Base-by-base conservation (phyloP, 2,888 invertebrate species). In the Dryocosmus kuriphilus region DNA sequence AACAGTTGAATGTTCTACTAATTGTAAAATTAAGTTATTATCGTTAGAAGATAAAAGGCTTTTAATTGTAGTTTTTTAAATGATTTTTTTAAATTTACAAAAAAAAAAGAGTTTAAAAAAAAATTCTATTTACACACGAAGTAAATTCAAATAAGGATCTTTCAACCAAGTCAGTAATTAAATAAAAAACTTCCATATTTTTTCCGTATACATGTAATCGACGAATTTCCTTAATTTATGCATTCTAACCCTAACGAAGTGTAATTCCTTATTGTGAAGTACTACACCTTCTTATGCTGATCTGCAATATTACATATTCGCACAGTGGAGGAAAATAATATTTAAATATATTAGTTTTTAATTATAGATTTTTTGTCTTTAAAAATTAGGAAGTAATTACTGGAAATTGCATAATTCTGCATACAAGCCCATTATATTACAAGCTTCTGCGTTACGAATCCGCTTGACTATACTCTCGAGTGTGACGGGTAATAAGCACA, bases 401-500 rank as follows among this genome's bases (percentile, higher is more conserved):
- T 30, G 30, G 32, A 71, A 71, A 71, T 51, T 51, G 30, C 67
- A 41, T 71, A 71, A 51, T 71, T 11, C 51, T 51, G 51, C 51
- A 71, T 71, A 71, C 30, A 71, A 71, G 51, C 71, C 30, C 51
- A 71, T 71, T 71, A 71, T 71, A 51, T 51, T n/a, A 30, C 46
- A 71, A 51, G 71, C 51, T 71, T 51, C 71, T 71, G 71, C 71
- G 71, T 71, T 71, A 30, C 71, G 71, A 71, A 71, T 71, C 30
- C 30, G 41, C 71, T 11, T 71, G 51, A 71, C 71, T 27, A 19
- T n/a, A 71, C 51, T 71, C 71, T 71, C 71, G 27, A 30, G 30
- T 71, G 51, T 71, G 46, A 51, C 71, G 71, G 71, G 51, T 71
- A 71, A 71, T 71, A 71, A 71, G 71, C 71, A 71, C 51, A 71